phyloP scores from a whole-genome alignment of 2,888 invertebrate genomes.

The Tachystola acroxantha region DNA sequence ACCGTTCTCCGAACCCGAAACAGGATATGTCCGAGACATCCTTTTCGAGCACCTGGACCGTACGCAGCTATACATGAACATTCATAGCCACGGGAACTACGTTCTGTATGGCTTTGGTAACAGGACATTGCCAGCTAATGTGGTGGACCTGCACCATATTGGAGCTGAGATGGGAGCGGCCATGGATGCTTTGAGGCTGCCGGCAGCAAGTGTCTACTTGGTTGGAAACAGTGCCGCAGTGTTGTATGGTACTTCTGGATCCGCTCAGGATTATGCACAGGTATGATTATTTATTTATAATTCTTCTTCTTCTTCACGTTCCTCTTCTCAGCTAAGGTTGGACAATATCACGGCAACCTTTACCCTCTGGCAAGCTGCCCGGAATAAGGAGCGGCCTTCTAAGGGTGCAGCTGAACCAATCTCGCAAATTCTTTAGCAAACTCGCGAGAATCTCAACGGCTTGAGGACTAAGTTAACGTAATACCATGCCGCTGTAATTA shows the following conservation, averaged over 20 bases:
- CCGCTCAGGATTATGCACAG: constrained; percentile 34
- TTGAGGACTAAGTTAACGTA: too few species aligned
- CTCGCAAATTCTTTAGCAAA: too few species aligned
- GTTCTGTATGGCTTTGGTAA: constrained; percentile 81
- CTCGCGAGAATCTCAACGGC: too few species aligned
- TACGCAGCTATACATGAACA: constrained; percentile 50
- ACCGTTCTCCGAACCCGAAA: constrained; percentile 83
- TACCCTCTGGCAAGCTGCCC: too few species aligned
- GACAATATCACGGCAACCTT: too few species aligned
- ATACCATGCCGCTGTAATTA: too few species aligned
- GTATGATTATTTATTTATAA: too few species aligned
- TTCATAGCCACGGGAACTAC: too few species aligned
- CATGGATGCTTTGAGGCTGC: constrained; percentile 30
- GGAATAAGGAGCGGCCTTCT: too few species aligned
- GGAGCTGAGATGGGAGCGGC: constrained; percentile 33
- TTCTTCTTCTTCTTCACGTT: too few species aligned
- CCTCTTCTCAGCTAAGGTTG: too few species aligned
- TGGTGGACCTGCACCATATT: constrained; percentile 24
- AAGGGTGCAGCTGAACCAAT: too few species aligned
- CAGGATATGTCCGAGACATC: constrained; percentile 46
- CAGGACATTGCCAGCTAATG: constrained; percentile 16
- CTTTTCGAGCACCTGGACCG: constrained; percentile 38
- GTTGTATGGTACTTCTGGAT: constrained; percentile 32
- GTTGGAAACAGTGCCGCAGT: constrained; percentile 34
- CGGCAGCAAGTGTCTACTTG: constrained; percentile 25